Base-by-base conservation (phyloP, 2,113 vertebrate species). In the Aphyosemion australe region DNA sequence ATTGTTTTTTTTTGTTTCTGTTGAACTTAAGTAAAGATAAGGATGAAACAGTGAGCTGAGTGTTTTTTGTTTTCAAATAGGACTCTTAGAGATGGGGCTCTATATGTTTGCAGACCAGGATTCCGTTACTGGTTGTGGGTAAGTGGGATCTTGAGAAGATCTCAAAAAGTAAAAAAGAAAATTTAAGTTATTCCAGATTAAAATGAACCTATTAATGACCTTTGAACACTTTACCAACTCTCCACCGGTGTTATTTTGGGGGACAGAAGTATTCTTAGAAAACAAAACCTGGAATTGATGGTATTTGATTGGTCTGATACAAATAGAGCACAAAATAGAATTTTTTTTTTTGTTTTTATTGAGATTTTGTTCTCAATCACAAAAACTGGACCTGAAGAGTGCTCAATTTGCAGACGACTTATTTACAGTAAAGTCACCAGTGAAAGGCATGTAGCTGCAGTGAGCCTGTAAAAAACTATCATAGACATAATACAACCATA, bases 361-460 rank as follows among this genome's bases (percentile, higher is more conserved):
- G 56, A 85, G 80, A 78, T 64, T 16, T 79, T 72, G 15, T 61
- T 81, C 78, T 78, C 72, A 81, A 84, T 77, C 77, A 48, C 46
- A 72, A 75, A 85, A 79, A 89, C 48, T 79, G 78, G 63, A 84
- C 78, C 76, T 79, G 71, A 37, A 77, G 72, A 72, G 73, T 72
- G 82, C 85, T 81, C 78, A 2, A 31, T 76, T 74, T 77, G 79
- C 72, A 78, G 66, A 69, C 72, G 62, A 76, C 71, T 46, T 83
- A 82, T 79, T 75, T 87, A 86, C 79, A 89, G 68, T 76, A 70
- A 76, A 85, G 67, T 90, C 87, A 82, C 76, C 72, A 78, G 80
- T 84, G 76, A 85, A 85, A 84, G 50, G 78, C 66, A 61, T 79
- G 64, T 69, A 3, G 58, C 76, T 80, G 68, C 59, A 69, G 72